Conservation (phyloP, 2,797 vertebrate genomes). For the Tamandua tetradactyla region DNA sequence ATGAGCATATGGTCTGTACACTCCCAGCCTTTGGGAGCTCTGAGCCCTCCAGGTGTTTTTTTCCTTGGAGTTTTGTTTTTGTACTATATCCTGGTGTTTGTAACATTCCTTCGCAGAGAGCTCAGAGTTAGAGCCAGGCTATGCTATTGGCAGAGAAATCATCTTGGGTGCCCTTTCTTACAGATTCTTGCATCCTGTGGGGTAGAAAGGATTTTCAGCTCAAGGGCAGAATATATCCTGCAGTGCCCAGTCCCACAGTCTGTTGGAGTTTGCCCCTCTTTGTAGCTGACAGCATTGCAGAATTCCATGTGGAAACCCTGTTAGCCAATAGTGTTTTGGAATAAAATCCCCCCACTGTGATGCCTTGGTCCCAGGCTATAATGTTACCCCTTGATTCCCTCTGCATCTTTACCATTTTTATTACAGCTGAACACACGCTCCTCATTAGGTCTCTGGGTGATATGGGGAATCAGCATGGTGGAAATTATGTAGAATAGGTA, state of each 20-base stretch:
- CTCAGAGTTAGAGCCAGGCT: conserved; percentile 49
- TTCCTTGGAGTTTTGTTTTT: conserved; percentile 68
- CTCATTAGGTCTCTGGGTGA: conserved; percentile 82
- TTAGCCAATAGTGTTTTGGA: conserved; percentile 77
- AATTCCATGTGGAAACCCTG: conserved; percentile 79
- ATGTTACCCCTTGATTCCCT: conserved; percentile 72
- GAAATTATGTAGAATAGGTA: conserved; percentile 81
- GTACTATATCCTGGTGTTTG: conserved; percentile 37
- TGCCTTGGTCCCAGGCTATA: conserved; percentile 75
- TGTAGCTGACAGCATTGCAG: conserved; percentile 79
- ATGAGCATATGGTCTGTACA: conserved; percentile 47
- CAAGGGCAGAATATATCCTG: neutral
- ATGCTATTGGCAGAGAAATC: conserved; percentile 27
- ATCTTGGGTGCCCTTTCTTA: conserved; percentile 24
- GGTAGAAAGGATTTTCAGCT: conserved; percentile 7
- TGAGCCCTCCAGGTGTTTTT: conserved; percentile 70
- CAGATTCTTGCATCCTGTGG: neutral
- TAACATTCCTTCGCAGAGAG: conserved; percentile 66
- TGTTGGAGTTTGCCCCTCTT: conserved; percentile 74
- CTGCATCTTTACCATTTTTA: conserved; percentile 78
- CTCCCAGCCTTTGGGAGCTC: conserved; percentile 47
- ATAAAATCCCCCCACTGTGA: conserved; percentile 75
- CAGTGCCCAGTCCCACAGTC: conserved; percentile 45
- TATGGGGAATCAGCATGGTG: conserved; percentile 79
- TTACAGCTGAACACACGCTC: conserved; percentile 79